These are phyloP conservation scores for Podarcis muralis DNA, from an alignment of 2,113 vertebrate species.

Conservation along the genomic window DNA sequence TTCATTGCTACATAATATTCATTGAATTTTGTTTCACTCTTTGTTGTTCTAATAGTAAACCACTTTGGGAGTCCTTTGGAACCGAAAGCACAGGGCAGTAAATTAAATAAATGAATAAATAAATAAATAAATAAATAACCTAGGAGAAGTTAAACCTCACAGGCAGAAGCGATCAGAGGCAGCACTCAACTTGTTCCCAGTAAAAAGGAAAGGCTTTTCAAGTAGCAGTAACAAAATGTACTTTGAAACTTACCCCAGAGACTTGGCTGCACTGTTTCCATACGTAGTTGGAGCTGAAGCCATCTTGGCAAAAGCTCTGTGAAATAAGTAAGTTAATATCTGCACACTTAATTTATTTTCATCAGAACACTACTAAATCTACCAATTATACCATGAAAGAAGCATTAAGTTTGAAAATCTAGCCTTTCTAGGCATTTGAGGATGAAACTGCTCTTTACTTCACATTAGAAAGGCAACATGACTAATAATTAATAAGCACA, in stretches of 20 bases:
- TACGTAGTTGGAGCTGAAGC: constrained; percentile 91
- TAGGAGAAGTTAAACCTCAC: neutral
- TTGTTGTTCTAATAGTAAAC: neutral
- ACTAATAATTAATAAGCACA: constrained; percentile 14
- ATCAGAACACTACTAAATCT: neutral
- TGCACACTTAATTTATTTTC: constrained; percentile 23
- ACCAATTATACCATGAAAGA: neutral
- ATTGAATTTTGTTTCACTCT: neutral
- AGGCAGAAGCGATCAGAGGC: neutral
- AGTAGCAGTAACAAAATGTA: constrained; percentile 12
- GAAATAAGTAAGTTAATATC: constrained; percentile 50
- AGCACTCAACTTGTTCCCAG: neutral
- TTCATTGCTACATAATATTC: neutral
- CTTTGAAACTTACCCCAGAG: constrained; percentile 86
- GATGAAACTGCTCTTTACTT: constrained; percentile 24
- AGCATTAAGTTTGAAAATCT: neutral
- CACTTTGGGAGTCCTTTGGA: neutral
- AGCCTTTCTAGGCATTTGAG: neutral
- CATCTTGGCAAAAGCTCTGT: constrained; percentile 96
- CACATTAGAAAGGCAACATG: constrained; percentile 5
- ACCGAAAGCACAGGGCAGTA: neutral
- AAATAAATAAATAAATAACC: neutral
- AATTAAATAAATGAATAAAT: no score
- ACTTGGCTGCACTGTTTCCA: constrained; percentile 88
- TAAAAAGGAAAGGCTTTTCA: constrained; percentile 11